Base-by-base conservation (phyloP, 2,888 invertebrate genomes). In the Emmelina monodactyla region DNA sequence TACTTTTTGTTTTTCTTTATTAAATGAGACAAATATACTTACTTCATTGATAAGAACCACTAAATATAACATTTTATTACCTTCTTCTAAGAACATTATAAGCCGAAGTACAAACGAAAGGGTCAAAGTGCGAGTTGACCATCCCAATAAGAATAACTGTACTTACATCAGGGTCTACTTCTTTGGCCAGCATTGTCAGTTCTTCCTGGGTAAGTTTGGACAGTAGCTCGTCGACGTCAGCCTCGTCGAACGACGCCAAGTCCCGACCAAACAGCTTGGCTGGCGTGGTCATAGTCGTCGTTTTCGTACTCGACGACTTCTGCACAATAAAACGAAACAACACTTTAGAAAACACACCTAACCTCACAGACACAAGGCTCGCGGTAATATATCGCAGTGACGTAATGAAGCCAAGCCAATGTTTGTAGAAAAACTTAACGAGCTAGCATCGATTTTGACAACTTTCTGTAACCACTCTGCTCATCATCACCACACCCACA, bases 151-250 rank as follows among this genome's bases (percentile, higher is more conserved):
- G 9, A 6, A 19, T 19, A 6, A 19, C 9, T 25, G n/a, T 57
- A 88, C 93, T 92, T 82, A 97, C 97, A 84, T 99, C 99, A 47
- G 99, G 99, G 83, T 99, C 99, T 51, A 97, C 97, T 85, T 99
- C 97, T 82, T 95, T 95, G 57, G 97, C 96, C 58, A 99, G 84
- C 72, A 97, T 92, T 59, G 94, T 95, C 50, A 99, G 89, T 83
- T 99, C 98, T 66, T 97, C 97, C 33, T 92, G 88, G 39, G 95
- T 91, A 45, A 99, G 85, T 68, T 97, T 95, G 37, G 92, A 85
- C 55, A 99, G 82, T 41, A 99, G 83, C 54, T 94, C 94, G 65
- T 99, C 98, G 50, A 99, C 92, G 69, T 98, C 97, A 59, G 96
- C 88, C 70, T 97, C 94, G 67, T 96, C 96, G 65, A 94, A 94